Base-by-base conservation (phyloP, 2,888 invertebrate species). In the Epiblema foenella region DNA sequence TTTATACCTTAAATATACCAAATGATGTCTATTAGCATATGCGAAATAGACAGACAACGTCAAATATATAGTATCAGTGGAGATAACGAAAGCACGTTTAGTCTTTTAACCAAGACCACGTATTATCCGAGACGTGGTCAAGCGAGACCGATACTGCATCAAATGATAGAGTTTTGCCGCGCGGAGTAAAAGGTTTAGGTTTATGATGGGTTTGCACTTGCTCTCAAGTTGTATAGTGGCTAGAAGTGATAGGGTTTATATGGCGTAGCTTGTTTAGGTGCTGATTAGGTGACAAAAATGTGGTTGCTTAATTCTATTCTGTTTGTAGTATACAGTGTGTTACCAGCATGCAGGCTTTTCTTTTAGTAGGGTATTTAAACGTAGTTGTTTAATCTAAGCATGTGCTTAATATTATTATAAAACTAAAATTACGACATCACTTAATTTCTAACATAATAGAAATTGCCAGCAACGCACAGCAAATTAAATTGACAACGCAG, bases 121-220 rank as follows among this genome's bases (percentile, higher is more conserved):
- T 76, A 81, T 81, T 80, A 82, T 81, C 79, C 69, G 76, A 69
- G 72, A 78, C 79, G 77, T 78, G 81, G 79, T 79, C 77, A 78
- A 77, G 75, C 70, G 73, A 56, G 65, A 58, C 71, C 73, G 69
- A 65, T 74, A 69, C 56, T 63, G 57, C 59, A 73, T 46, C 69
- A 77, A 77, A 80, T 83, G 78, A 81, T 80, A 78, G 78, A 77
- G 76, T 78, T 81, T 78, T 76, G 72, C 68, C 68, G 65, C 66
- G 69, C 73, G 75, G 75, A 78, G 78, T 78, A 78, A 77, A 75
- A 72, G 73, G 65, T 66, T 65, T 70, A 60, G 65, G 66, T 51
- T 70, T 59, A 70, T 67, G 66, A 67, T 51, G 52, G 71, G 66
- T 29, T 62, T 59, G 59, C 42, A 49, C 39, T 64, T n/a, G 29